Evolutionary conservation across 1,140 invertebrate species (phyloP), one percentile per base, ranked within the genome.

Genomic region (Bradysia coprophila): DNA sequence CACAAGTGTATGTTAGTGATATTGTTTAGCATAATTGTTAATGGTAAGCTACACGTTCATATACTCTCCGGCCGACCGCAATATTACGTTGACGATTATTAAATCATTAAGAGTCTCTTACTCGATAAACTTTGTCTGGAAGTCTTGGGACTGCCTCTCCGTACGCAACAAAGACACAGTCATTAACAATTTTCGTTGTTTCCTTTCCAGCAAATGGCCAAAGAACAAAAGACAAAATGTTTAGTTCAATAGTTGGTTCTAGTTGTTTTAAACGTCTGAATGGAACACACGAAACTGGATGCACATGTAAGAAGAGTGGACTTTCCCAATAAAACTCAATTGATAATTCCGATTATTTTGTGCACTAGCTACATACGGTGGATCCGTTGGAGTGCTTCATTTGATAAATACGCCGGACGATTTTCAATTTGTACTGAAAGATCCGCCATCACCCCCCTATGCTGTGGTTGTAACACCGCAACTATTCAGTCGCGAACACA

Each of bases 221-320:
- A 28, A 68, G 81, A 48, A 73, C 77, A 4, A 75, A 73, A 51
- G 74, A 83, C 49, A 80, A 78, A 64, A 89, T 93, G 63, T 92
- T 90, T 57, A 69, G 76, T 50, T 59, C 72, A 8, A 73, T 91
- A 33, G 64, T 75, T 49, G 77, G 75, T 33, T 67, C 75, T 44
- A 75, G 77, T 39, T 94, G 90, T 66, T 90, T 90, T 56, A 71
- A 87, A 49, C 68, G 84, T 47, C 63, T 94, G 31, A 95, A 94
- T 72, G 85, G 77, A 36, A 93, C 90, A 16, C 86, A 94, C 69
- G 84, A 92, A 59, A 78, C 84, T 54, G 91, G 91, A 43, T 94
- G 90, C 63, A 75, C 81, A 28, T 89, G 85, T 86, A 71, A 77
- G 75, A 75, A 28, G 2, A 16, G 4, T 23, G 2, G 37, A 21